Evolutionary conservation across 2,797 vertebrate species (phyloP).

Genomic region (Otolemur crassicaudatus): DNA sequence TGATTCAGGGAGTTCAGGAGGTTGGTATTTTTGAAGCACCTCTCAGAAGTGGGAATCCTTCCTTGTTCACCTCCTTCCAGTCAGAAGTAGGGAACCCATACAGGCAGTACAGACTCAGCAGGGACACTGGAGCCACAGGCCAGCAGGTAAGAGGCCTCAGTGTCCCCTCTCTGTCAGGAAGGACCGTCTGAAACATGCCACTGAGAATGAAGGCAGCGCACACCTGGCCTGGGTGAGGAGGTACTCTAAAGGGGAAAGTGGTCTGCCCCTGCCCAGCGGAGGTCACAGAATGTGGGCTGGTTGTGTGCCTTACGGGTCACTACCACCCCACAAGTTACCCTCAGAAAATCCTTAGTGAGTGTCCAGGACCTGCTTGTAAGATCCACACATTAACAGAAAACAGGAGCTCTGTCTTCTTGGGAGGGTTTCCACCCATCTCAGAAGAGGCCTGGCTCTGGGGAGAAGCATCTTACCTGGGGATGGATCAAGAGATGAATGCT

Average conservation of each 20-base stretch:
- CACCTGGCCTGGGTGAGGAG: background rate
- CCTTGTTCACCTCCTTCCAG: background rate
- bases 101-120: background rate
- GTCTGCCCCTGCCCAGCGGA: background rate
- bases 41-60: background rate
- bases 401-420: background rate
- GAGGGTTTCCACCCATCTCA: background rate
- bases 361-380: background rate
- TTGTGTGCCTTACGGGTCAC: background rate
- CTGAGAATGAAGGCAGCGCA: background rate
- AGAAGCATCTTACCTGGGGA: background rate
- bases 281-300: background rate
- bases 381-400: conserved; percentile 20
- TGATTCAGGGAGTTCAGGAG: background rate
- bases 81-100: background rate
- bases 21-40: background rate
- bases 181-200: background rate
- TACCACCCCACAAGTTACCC: background rate
- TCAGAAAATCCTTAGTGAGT: background rate
- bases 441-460: background rate
- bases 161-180: background rate
- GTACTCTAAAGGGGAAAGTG: too few species aligned
- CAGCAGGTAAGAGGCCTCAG: background rate
- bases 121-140: background rate
- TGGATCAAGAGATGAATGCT: background rate